Evolutionary conservation across 2,888 invertebrate species (phyloP).

Genomic region (Lasioglossum villosulum): DNA sequence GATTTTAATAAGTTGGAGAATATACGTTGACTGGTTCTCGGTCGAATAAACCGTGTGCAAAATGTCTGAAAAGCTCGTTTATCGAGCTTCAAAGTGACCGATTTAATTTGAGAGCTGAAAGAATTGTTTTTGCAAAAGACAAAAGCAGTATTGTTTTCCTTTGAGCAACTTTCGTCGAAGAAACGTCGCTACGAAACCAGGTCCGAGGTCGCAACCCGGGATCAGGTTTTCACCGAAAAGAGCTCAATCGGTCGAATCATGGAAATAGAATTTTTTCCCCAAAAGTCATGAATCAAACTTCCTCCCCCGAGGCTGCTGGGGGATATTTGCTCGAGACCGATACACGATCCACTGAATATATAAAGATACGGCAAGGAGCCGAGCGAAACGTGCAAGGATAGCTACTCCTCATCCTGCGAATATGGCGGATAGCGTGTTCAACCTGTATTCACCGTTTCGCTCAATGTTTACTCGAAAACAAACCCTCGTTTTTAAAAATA

Average conservation of each 20-base stretch:
- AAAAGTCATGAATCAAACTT: background rate
- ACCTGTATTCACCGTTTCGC: background rate
- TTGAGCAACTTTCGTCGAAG: background rate
- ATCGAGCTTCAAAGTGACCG: background rate
- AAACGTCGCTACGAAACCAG: constrained; percentile 13
- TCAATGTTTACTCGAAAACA: background rate
- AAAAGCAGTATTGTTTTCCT: no score
- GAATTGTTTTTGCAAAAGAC: background rate
- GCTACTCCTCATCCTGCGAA: background rate
- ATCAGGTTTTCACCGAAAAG: background rate
- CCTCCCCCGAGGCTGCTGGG: background rate
- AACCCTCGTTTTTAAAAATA: no score
- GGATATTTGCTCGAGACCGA: constrained; percentile 45
- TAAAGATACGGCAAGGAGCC: constrained; percentile 18
- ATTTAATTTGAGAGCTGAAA: background rate
- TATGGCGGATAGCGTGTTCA: background rate
- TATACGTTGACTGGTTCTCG: background rate
- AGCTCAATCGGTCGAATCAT: background rate
- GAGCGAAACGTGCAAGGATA: background rate
- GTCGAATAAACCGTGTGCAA: no score
- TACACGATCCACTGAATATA: background rate
- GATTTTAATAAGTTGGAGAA: background rate
- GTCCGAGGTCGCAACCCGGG: background rate
- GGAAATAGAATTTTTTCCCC: constrained; percentile 8
- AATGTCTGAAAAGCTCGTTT: background rate